Conservation (phyloP, 2,888 invertebrate species). For the Catocala nupta region DNA sequence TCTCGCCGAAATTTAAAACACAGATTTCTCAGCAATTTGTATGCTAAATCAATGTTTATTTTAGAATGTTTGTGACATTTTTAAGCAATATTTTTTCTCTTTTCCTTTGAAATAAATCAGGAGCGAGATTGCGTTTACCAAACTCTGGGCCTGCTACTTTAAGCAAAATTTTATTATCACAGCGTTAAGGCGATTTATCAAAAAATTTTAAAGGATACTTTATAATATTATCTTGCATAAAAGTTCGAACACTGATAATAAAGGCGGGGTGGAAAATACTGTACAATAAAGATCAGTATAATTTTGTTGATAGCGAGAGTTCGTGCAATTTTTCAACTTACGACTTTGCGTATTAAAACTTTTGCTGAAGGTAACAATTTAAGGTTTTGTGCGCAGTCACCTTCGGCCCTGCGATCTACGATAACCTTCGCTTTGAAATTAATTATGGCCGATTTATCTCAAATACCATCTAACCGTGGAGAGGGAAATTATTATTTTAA, state of each 20-base stretch:
- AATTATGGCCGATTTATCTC: constrained; percentile 34
- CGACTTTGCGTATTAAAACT: constrained; percentile 55
- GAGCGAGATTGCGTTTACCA: constrained; percentile 11
- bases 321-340: constrained; percentile 47
- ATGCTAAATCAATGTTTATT: constrained; percentile 38
- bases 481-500: constrained; percentile 24
- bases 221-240: constrained; percentile 28
- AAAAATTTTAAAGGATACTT: constrained; percentile 52
- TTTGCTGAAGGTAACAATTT: constrained; percentile 42
- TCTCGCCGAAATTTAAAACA: constrained; percentile 30
- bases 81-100: constrained; percentile 13
- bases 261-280: constrained; percentile 54
- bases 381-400: constrained; percentile 45
- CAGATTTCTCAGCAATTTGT: constrained; percentile 31
- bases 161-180: constrained; percentile 45
- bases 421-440: constrained; percentile 34
- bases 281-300: constrained; percentile 66
- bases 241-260: constrained; percentile 65
- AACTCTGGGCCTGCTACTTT: constrained; percentile 31
- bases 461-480: constrained; percentile 31
- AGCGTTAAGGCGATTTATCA: constrained; percentile 60
- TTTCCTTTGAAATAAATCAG: constrained; percentile 24
- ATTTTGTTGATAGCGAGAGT: constrained; percentile 65
- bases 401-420: constrained; percentile 19
- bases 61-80: constrained; percentile 28